A percentile compares a stretch with the other conserved stretches of the same genome.
These are phyloP conservation scores for Cynaeus angustus DNA, from an alignment of 2,888 invertebrate genomes.

Conservation along the genomic window DNA sequence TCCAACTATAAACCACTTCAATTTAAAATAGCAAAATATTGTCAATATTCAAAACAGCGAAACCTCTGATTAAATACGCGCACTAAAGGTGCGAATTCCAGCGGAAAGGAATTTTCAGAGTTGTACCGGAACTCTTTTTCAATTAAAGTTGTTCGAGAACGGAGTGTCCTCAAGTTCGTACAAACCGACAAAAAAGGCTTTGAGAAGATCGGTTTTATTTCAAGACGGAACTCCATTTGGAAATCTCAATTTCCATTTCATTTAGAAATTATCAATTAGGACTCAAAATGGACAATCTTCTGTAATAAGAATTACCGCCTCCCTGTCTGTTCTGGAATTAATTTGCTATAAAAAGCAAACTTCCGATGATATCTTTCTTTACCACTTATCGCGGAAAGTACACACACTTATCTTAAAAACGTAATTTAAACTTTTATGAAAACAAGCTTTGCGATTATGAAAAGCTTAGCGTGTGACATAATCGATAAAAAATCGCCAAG, in stretches of 20 bases:
- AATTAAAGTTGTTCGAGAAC: constrained; percentile 21
- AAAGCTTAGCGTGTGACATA: neutral
- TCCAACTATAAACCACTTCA: too few relatives aligned
- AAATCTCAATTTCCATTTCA: constrained; percentile 35
- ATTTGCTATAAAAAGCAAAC: constrained; percentile 23
- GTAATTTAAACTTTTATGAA: constrained; percentile 17
- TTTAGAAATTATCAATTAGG: constrained; percentile 31
- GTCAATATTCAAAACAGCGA: neutral
- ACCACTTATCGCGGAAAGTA: neutral
- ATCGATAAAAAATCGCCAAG: constrained; percentile 5
- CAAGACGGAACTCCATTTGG: constrained; percentile 9
- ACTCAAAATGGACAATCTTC: constrained; percentile 14
- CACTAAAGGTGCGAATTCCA: constrained; percentile 5
- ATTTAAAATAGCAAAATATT: too few relatives aligned
- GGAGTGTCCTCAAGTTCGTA: constrained; percentile 13
- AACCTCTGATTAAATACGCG: constrained; percentile 20
- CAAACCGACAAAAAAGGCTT: constrained; percentile 13
- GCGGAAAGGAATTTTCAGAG: constrained; percentile 27
- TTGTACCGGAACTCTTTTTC: constrained; percentile 23
- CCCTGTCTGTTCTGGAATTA: constrained; percentile 12
- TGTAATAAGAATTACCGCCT: constrained; percentile 6
- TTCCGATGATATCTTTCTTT: constrained; percentile 3
- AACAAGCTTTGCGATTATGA: neutral
- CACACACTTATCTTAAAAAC: constrained; percentile 10
- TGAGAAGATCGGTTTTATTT: constrained; percentile 14